These are phyloP conservation scores for Drosophila lini DNA, from an alignment of 1,140 invertebrate species.

Conservation along the genomic window DNA sequence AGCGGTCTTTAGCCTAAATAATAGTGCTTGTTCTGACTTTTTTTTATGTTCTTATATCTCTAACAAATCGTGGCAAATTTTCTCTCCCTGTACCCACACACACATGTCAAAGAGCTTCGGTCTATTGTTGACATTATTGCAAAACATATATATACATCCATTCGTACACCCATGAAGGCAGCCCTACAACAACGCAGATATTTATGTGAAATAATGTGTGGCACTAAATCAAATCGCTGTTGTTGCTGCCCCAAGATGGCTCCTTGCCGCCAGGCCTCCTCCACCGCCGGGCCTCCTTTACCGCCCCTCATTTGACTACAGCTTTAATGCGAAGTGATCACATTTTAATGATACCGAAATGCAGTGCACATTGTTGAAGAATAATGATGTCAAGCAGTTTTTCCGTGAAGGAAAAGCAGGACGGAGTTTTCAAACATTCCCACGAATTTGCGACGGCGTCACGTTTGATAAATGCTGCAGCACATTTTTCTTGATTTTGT, in stretches of 20 bases:
- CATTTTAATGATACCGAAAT: slow-evolving; percentile 83
- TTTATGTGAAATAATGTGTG: slow-evolving; percentile 55
- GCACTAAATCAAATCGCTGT: slow-evolving; percentile 70
- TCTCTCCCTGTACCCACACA: neutral
- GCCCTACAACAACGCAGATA: slow-evolving; percentile 12
- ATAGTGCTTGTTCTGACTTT: neutral
- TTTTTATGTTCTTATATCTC: neutral
- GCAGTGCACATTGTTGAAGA: slow-evolving; percentile 60
- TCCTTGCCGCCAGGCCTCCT: neutral
- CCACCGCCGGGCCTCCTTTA: neutral
- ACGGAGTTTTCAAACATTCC: slow-evolving; percentile 41
- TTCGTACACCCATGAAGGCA: slow-evolving; percentile 10
- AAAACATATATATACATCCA: slow-evolving; percentile 42
- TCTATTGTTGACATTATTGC: slow-evolving; percentile 79
- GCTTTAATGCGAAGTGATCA: slow-evolving; percentile 80
- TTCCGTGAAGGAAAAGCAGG: neutral
- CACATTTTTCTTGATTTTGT: slow-evolving; percentile 80
- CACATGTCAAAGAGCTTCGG: slow-evolving; percentile 27
- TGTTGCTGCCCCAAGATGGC: slow-evolving; percentile 40
- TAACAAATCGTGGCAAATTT: neutral
- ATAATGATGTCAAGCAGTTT: slow-evolving; percentile 72
- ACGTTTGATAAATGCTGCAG: slow-evolving; percentile 78
- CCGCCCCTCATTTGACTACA: slow-evolving; percentile 64
- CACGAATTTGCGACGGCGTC: slow-evolving; percentile 51
- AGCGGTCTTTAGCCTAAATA: too few relatives aligned